Percentiles rank a stretch among this genome's conserved stretches.
Conservation (phyloP, 1,140 invertebrate species). For the Drosophila watanabei region DNA sequence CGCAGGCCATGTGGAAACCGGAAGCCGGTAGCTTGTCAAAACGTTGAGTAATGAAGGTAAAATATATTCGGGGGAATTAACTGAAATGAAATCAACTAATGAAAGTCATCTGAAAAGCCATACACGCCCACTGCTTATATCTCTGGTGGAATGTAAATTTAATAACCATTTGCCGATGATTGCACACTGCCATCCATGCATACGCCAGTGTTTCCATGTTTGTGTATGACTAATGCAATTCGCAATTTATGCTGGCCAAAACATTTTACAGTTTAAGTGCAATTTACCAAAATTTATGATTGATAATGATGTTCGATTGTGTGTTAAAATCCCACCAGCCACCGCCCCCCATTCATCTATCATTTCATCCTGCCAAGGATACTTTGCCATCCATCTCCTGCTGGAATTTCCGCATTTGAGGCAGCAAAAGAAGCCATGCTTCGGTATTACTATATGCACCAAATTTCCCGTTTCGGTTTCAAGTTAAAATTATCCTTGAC, state of each 20-base stretch:
- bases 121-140: constrained; percentile 14
- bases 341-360: constrained; percentile 4
- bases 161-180: constrained; percentile 62
- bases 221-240: constrained; percentile 50
- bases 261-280: constrained; percentile 56
- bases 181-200: constrained; percentile 44
- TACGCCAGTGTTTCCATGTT: constrained; percentile 10
- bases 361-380: constrained; percentile 2
- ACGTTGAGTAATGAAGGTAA: constrained; percentile 47
- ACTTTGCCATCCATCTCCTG: constrained; percentile 10
- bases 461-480: constrained; percentile 7
- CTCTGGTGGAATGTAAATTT: constrained; percentile 53
- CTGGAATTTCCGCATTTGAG: not conserved
- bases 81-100: constrained; percentile 76
- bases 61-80: constrained; percentile 64
- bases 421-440: constrained; percentile 33
- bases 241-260: constrained; percentile 52
- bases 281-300: constrained; percentile 64
- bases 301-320: constrained; percentile 63
- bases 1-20: constrained; percentile 3
- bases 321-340: constrained; percentile 37
- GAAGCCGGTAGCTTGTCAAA: constrained; percentile 28
- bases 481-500: constrained; percentile 27
- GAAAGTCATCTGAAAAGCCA: constrained; percentile 60
- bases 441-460: constrained; percentile 33